Evolutionary conservation across 2,888 invertebrate species (phyloP).

Genomic region (Leucoma salicis): DNA sequence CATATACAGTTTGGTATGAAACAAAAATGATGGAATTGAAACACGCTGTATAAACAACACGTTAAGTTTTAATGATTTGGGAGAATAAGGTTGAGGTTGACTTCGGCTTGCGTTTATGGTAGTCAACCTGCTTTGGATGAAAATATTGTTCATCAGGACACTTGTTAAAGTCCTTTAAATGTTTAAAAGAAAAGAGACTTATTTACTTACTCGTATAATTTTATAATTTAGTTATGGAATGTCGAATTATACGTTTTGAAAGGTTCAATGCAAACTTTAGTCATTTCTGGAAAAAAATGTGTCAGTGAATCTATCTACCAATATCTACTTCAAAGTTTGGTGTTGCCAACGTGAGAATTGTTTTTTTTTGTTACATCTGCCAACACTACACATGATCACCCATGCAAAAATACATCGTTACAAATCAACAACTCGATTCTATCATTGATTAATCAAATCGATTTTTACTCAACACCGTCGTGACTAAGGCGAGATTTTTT

Average conservation of each 20-base stretch:
- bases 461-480: slow-evolving; percentile 32
- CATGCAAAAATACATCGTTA: slow-evolving; percentile 40
- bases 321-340: no score
- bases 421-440: slow-evolving; percentile 33
- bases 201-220: no score
- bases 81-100: slow-evolving; percentile 24
- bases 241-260: no score
- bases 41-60: slow-evolving; percentile 25
- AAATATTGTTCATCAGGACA: no score
- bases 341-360: neutral
- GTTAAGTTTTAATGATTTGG: slow-evolving; percentile 41
- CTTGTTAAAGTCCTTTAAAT: no score
- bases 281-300: no score
- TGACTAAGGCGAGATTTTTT: slow-evolving; percentile 46
- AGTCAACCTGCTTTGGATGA: no score
- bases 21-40: slow-evolving; percentile 21
- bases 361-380: neutral
- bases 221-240: no score
- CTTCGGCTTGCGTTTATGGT: no score
- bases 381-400: slow-evolving; percentile 20
- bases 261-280: no score
- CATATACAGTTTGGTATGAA: slow-evolving; percentile 17
- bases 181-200: no score
- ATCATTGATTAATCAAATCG: slow-evolving; percentile 62
- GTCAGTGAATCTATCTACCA: no score